These are phyloP conservation scores for Plagiodera versicolora DNA, from an alignment of 2,888 invertebrate genomes.

Conservation along the genomic window DNA sequence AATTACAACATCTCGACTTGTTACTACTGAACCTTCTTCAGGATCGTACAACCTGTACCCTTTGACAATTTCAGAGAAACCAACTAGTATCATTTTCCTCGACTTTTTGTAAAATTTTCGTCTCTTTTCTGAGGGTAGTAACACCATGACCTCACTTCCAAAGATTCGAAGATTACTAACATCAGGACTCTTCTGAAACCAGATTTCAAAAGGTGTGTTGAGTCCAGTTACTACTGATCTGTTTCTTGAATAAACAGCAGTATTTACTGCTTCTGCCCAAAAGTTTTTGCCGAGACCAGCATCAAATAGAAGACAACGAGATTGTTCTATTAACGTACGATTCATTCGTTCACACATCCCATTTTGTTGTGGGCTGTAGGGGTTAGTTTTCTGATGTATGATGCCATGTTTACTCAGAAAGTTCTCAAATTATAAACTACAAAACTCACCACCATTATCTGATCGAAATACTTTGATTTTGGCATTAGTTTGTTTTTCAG, in stretches of 20 bases:
- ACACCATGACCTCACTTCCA: conserved; percentile 10
- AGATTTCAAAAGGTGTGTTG: conserved; percentile 5
- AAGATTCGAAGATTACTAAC: conserved; percentile 1
- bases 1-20: conserved; percentile 12
- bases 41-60: conserved; percentile 21
- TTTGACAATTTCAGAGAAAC: conserved; percentile 19
- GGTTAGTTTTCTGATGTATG: conserved; percentile 38
- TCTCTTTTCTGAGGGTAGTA: conserved; percentile 22
- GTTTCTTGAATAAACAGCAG: conserved; percentile 34
- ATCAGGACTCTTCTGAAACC: neutral
- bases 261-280: conserved; percentile 46
- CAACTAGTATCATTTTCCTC: conserved; percentile 21
- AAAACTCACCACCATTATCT: no score
- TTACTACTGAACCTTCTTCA: conserved; percentile 4
- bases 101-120: conserved; percentile 25
- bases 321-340: conserved; percentile 36
- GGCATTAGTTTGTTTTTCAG: no score
- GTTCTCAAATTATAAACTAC: conserved; percentile 26
- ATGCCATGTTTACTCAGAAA: conserved; percentile 36
- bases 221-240: conserved; percentile 7
- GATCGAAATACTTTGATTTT: no score
- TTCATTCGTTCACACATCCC: conserved; percentile 39
- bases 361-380: conserved; percentile 44
- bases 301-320: conserved; percentile 39
- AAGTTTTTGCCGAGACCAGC: conserved; percentile 25